phyloP scores from a whole-genome alignment of 64 coral and sea anemone species.

The Actinia equina region DNA sequence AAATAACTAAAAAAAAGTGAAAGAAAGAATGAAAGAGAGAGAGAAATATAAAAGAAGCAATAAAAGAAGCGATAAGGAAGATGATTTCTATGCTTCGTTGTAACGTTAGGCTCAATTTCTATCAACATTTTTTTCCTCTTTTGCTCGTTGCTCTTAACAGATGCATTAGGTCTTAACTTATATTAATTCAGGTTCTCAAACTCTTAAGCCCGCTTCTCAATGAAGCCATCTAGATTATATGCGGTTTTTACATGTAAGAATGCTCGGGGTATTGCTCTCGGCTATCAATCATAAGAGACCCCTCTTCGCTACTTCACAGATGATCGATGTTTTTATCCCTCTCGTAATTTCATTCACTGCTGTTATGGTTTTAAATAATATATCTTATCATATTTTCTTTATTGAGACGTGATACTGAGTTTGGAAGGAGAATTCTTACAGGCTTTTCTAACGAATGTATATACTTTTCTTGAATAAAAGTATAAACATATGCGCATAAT shows the following conservation, averaged over 20 bases:
- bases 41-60: background rate
- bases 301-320: background rate
- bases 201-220: background rate
- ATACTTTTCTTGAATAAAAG: too few relatives aligned
- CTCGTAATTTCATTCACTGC: background rate
- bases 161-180: background rate
- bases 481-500: too few relatives aligned
- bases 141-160: background rate
- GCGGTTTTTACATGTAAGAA: background rate
- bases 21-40: too few relatives aligned
- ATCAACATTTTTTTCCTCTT: background rate
- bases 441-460: too few relatives aligned
- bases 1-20: background rate
- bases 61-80: background rate
- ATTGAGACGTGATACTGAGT: too few relatives aligned
- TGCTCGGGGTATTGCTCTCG: background rate
- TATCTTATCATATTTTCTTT: too few relatives aligned
- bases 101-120: background rate
- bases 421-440: too few relatives aligned
- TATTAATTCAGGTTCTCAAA: background rate
- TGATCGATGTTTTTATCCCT: background rate
- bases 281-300: background rate
- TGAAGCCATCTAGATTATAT: background rate
- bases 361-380: background rate
- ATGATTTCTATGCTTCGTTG: background rate